Evolutionary conservation across 2,888 invertebrate species (phyloP).

Genomic region (Chouioia cunea): DNA sequence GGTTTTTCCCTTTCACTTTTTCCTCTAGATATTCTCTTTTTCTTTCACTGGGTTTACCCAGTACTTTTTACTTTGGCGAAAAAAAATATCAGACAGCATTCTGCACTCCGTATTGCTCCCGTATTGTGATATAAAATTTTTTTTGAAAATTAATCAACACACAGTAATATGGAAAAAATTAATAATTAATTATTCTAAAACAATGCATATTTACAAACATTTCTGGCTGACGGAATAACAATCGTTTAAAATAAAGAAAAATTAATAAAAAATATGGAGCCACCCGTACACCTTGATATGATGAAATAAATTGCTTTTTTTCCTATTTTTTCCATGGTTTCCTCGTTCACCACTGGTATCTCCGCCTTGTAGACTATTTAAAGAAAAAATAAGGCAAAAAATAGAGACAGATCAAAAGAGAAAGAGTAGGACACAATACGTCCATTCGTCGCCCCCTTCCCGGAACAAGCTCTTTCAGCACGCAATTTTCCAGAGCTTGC

Average conservation of each 20-base stretch:
- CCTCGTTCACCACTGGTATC: not conserved
- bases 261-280: not conserved
- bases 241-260: no score
- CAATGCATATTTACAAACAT: no score
- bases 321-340: not conserved
- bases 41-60: no score
- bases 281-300: not conserved
- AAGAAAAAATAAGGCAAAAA: conserved; percentile 28
- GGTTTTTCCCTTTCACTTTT: conserved; percentile 3
- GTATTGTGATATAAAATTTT: no score
- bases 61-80: no score
- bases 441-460: not conserved
- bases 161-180: no score
- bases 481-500: conserved; percentile 30
- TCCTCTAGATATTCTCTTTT: not conserved
- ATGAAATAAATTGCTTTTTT: conserved; percentile 34
- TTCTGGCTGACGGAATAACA: no score
- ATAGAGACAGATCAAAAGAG: conserved; percentile 3
- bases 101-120: no score
- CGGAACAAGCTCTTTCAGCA: conserved; percentile 25
- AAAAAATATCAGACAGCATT: no score
- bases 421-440: not conserved
- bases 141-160: no score
- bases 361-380: conserved; percentile 6
- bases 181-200: no score